Conservation (phyloP, 2,888 invertebrate genomes). For the Microplitis manilae region DNA sequence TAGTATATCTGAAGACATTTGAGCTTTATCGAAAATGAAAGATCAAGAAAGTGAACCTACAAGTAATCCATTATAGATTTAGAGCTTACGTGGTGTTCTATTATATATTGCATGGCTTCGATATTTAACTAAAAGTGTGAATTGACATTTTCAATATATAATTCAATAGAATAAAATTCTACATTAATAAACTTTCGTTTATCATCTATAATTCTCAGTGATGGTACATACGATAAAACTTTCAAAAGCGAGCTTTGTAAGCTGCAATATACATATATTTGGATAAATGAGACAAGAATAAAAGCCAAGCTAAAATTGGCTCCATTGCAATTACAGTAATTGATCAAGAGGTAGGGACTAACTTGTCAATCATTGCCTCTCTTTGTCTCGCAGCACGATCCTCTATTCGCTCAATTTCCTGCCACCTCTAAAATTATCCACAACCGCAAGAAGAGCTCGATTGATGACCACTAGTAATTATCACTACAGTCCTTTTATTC, state of each 20-base stretch:
- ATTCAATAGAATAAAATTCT: too few species aligned
- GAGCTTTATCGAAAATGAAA: too few species aligned
- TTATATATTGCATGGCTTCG: too few species aligned
- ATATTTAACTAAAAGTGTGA: too few species aligned
- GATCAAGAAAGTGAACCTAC: too few species aligned
- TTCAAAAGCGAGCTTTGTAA: neutral
- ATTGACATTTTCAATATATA: too few species aligned
- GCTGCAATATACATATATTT: neutral
- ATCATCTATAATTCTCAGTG: neutral
- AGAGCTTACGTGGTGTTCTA: too few species aligned
- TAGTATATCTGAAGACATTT: too few species aligned
- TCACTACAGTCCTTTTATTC: constrained; percentile 54
- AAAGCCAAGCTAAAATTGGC: neutral
- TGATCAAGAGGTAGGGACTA: neutral
- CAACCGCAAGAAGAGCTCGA: constrained; percentile 59
- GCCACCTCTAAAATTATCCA: constrained; percentile 64
- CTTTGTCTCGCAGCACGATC: constrained; percentile 21
- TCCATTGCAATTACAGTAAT: neutral
- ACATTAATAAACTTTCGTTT: neutral
- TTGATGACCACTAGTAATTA: constrained; percentile 66
- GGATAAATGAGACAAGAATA: neutral
- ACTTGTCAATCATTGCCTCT: constrained; percentile 18
- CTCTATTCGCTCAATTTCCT: constrained; percentile 50
- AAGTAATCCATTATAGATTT: too few species aligned
- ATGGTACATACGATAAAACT: neutral